These are phyloP conservation scores for Dicentrarchus labrax DNA, from an alignment of 2,113 vertebrate species.

Conservation along the genomic window DNA sequence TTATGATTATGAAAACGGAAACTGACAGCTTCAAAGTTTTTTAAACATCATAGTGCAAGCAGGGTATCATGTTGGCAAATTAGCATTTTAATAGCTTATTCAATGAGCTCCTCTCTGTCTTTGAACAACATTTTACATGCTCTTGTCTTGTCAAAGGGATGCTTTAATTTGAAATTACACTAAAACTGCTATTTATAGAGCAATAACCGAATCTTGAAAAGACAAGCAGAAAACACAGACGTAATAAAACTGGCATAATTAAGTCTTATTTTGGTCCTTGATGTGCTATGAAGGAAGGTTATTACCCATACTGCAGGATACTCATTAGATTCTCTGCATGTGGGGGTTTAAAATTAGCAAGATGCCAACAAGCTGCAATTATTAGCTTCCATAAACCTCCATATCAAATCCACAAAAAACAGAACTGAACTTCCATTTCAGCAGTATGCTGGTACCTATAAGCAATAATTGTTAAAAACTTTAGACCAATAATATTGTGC, in stretches of 20 bases:
- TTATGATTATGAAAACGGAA: conserved; percentile 16
- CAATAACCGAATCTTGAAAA: neutral
- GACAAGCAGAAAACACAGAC: neutral
- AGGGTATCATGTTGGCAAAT: conserved; percentile 5
- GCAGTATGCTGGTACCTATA: neutral
- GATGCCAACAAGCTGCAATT: conserved; percentile 1
- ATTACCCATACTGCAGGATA: conserved; percentile 8
- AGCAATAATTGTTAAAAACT: conserved; percentile 8
- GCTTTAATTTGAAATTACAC: conserved; percentile 5
- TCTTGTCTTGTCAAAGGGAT: neutral
- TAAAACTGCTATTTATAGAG: conserved; percentile 11
- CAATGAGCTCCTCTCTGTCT: neutral
- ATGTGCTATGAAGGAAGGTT: conserved; percentile 14
- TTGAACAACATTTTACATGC: neutral
- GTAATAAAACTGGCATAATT: conserved; percentile 29
- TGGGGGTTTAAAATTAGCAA: conserved; percentile 23
- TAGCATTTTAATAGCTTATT: conserved; percentile 23
- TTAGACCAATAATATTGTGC: neutral
- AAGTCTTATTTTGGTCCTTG: neutral
- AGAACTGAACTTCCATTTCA: neutral
- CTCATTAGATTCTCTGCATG: conserved; percentile 35
- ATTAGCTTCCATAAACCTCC: neutral
- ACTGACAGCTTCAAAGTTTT: conserved; percentile 19
- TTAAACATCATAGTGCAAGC: conserved; percentile 1
- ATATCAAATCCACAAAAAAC: conserved; percentile 3